Evolutionary conservation across 2,888 invertebrate genomes (phyloP), one percentile per base, ranked within the genome.

Genomic region (Prionchulus punctatus): DNA sequence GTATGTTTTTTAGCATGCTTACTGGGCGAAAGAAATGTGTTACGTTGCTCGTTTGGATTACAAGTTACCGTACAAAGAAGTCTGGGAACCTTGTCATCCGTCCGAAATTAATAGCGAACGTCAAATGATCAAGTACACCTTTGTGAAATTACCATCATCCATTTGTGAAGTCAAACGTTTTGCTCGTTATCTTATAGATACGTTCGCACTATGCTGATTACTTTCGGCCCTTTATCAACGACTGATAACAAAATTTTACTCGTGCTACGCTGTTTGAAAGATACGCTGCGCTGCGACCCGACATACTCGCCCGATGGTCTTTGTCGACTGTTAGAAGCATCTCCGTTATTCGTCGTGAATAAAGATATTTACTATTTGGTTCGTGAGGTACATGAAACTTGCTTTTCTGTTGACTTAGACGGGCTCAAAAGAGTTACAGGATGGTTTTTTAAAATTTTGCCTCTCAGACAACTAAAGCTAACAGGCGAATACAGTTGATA

Each of bases 1-100:
- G n/a, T n/a, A n/a, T n/a, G n/a, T n/a, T n/a, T 30, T 49, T 49
- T 28, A 49, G 50, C 50, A 49, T 45, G 7, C 45, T 23, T 45
- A 45, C 23, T 45, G 45, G 45, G 45, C 45, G 4, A 45, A 45
- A 23, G 45, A 45, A 23, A 45, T 45, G 45, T 45, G 45, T 23
- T 7, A n/a, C 12, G 45, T 45, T 12, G 45, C 45, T 7, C 12
- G 12, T 12, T 23, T 45, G 12, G 30, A 49, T 28, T 49, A 30
- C 28, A 4, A 30, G 27, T 18, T 28, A 4, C 50, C 50, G 12
- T 49, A 28, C 50, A 49, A 30, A 26, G 50, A 49, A 30, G 23
- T 49, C 4, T 49, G 50, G 50, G 50, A 49, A 30, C 50, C 50
- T 3, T 15, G 26, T 12, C 28, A 26, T 12, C 50, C 50, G 28